Conservation (phyloP, 2,113 vertebrate genomes). For the Bufo gargarizans region DNA sequence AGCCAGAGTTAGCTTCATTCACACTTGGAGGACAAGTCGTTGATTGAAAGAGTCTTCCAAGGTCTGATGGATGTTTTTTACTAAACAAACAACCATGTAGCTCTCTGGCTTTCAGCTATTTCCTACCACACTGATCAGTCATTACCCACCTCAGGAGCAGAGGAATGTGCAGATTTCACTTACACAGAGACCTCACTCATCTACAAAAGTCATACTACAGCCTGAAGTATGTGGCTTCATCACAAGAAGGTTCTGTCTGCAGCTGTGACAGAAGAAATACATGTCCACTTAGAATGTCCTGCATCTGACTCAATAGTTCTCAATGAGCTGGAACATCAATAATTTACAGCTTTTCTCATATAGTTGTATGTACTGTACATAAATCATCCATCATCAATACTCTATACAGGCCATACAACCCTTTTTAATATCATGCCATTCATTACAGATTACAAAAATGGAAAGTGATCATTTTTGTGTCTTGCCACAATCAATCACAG, state of each 20-base stretch:
- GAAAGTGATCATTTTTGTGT: not conserved
- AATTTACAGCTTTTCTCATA: not conserved
- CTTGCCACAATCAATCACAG: not conserved
- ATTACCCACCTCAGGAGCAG: constrained; percentile 50
- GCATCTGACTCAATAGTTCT: not conserved
- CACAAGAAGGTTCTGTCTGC: constrained; percentile 55
- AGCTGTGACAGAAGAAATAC: constrained; percentile 37
- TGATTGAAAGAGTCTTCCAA: constrained; percentile 44
- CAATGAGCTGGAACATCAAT: not conserved
- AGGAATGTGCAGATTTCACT: constrained; percentile 48
- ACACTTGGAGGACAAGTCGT: constrained; percentile 35
- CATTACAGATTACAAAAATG: not conserved
- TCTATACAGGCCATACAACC: not conserved
- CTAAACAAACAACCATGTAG: constrained; percentile 53
- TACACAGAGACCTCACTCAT: constrained; percentile 56
- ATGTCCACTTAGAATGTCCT: constrained; percentile 26
- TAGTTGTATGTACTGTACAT: not conserved
- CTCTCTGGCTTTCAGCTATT: constrained; percentile 49
- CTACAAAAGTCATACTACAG: constrained; percentile 29
- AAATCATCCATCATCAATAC: not conserved
- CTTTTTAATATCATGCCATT: not conserved
- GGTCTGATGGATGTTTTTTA: constrained; percentile 52
- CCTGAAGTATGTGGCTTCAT: constrained; percentile 34
- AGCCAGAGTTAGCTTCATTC: constrained; percentile 33
- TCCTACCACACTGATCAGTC: constrained; percentile 57